Evolutionary conservation across 2,888 invertebrate genomes (phyloP).

Genomic region (Panzeria rudis): DNA sequence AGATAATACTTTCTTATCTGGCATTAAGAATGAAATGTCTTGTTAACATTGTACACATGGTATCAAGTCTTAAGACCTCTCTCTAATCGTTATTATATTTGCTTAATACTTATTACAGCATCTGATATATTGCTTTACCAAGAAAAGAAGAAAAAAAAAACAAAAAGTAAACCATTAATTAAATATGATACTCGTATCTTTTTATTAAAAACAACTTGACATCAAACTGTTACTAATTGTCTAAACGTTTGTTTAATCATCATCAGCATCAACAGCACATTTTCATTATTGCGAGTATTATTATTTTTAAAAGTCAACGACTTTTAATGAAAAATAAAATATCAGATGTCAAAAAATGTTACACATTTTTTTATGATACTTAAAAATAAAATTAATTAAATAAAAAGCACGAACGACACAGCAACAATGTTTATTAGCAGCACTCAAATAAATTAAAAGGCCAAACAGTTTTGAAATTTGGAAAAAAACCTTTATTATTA

Average conservation of each 20-base stretch:
- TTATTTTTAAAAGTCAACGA: conserved; percentile 47
- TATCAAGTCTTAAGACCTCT: conserved; percentile 6
- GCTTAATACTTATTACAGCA: conserved; percentile 10
- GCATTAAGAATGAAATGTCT: neutral
- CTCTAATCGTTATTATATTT: conserved; percentile 3
- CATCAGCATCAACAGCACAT: conserved; percentile 8
- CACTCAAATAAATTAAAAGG: conserved; percentile 30
- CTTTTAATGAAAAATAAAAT: conserved; percentile 53
- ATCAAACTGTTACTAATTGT: conserved; percentile 33
- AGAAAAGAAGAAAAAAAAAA: neutral
- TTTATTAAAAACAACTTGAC: conserved; percentile 31
- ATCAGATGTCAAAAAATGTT: conserved; percentile 55
- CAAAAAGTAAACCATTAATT: conserved; percentile 18
- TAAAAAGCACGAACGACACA: conserved; percentile 22
- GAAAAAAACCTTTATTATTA: neutral
- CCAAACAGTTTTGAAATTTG: neutral
- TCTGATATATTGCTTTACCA: neutral
- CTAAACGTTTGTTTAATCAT: conserved; percentile 41
- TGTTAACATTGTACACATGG: neutral
- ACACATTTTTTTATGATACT: conserved; percentile 12
- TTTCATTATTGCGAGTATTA: neutral
- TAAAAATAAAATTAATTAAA: conserved; percentile 36
- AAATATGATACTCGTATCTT: conserved; percentile 17
- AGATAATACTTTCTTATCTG: neutral
- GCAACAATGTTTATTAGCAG: conserved; percentile 11